A percentile compares a stretch with the other conserved stretches of the same genome.
phyloP scores from a whole-genome alignment of 2,888 invertebrate species.

The Ophonus ardosiacus region DNA sequence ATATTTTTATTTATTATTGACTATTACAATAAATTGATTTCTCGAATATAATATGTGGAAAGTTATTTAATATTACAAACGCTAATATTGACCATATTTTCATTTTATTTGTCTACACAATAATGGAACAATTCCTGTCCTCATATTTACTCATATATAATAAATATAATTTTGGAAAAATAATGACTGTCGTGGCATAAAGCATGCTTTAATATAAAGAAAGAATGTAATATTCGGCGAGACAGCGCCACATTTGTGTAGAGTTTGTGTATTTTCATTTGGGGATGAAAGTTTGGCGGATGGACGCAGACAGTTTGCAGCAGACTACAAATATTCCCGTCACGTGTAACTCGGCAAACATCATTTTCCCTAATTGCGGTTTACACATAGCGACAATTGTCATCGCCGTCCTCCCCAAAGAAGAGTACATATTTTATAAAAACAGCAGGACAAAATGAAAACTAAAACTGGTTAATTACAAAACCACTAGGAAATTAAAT shows the following conservation, averaged over 20 bases:
- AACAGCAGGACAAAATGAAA: not conserved
- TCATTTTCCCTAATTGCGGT: constrained; percentile 60
- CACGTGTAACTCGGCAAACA: constrained; percentile 45
- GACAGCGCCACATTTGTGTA: not conserved
- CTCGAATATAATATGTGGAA: not conserved
- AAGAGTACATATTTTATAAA: constrained; percentile 11
- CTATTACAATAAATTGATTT: not conserved
- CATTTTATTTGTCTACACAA: not conserved
- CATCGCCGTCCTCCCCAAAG: not conserved
- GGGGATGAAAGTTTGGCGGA: constrained; percentile 32
- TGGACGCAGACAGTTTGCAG: constrained; percentile 9
- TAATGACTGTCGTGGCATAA: not conserved
- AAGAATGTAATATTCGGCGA: constrained; percentile 34
- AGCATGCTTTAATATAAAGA: constrained; percentile 20
- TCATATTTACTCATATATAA: not conserved
- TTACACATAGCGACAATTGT: constrained; percentile 57
- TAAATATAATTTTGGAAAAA: not conserved
- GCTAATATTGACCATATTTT: not conserved
- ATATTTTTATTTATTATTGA: not conserved
- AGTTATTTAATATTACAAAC: not conserved
- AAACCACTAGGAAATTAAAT: not conserved
- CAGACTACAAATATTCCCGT: constrained; percentile 7
- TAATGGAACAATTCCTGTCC: not conserved
- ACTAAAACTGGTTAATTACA: not conserved
- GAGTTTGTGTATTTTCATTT: constrained; percentile 9